These are phyloP conservation scores for Brachionus calyciflorus DNA, from an alignment of 1,140 invertebrate genomes.

Conservation along the genomic window DNA sequence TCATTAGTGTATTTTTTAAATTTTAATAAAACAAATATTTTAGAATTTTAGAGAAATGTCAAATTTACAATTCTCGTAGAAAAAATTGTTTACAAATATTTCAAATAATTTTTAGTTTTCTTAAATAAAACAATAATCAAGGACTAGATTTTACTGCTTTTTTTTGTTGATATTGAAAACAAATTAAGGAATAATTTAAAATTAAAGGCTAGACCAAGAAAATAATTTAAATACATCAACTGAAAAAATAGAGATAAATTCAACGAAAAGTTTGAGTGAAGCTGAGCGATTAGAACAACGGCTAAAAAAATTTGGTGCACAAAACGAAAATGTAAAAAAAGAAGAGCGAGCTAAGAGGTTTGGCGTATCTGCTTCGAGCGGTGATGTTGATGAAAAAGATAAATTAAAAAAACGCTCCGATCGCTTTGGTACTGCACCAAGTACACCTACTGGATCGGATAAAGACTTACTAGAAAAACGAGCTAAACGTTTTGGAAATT, in stretches of 20 bases:
- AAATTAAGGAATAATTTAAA: background rate
- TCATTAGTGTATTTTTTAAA: too few relatives aligned
- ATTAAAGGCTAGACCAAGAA: background rate
- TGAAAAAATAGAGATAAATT: background rate
- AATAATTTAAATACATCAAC: background rate
- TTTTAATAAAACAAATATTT: too few relatives aligned
- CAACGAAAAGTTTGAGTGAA: background rate
- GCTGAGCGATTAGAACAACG: conserved; percentile 28
- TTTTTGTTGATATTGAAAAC: background rate
- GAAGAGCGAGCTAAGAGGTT: conserved; percentile 38
- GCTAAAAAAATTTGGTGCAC: conserved; percentile 42
- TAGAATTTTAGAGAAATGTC: too few relatives aligned
- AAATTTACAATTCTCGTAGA: too few relatives aligned
- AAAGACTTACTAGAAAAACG: conserved; percentile 33
- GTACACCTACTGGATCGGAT: background rate
- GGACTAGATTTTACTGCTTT: too few relatives aligned
- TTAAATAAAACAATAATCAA: too few relatives aligned
- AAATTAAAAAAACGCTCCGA: conserved; percentile 24
- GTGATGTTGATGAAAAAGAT: background rate
- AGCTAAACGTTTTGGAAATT: conserved; percentile 16
- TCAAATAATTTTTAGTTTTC: too few relatives aligned
- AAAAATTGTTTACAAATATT: too few relatives aligned
- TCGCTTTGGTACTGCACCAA: conserved; percentile 30
- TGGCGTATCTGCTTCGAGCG: background rate
- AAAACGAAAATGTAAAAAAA: conserved; percentile 34